Conservation (phyloP, 2,113 vertebrate species). For the Apus apus region DNA sequence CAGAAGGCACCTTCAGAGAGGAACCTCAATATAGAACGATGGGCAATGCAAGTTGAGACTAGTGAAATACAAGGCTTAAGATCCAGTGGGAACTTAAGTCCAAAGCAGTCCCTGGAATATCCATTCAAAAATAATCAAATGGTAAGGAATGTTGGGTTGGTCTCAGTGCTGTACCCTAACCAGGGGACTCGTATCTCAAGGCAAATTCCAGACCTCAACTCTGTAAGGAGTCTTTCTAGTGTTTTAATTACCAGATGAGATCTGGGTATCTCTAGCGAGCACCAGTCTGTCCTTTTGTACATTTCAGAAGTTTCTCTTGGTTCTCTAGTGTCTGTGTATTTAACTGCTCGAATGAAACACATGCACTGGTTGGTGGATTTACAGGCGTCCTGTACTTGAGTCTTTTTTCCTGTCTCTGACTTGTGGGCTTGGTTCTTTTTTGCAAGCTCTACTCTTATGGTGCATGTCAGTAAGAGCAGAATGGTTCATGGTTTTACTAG, state of each 20-base stretch:
- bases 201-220: not conserved
- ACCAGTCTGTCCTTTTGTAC: not conserved
- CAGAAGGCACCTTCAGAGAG: not conserved
- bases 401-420: not conserved
- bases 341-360: not conserved
- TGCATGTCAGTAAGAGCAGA: not conserved
- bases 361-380: not conserved
- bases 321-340: not conserved
- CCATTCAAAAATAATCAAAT: not conserved
- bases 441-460: not conserved
- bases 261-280: not conserved
- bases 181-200: not conserved
- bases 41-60: slow-evolving; percentile 5
- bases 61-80: not conserved
- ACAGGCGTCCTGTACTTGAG: not conserved
- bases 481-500: not conserved
- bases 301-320: not conserved
- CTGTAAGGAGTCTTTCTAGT: not conserved
- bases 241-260: not conserved
- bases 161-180: not conserved
- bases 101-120: slow-evolving; percentile 21
- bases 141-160: slow-evolving; percentile 42
- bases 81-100: not conserved
- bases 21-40: not conserved
- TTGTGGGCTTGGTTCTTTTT: not conserved